phyloP scores from a whole-genome alignment of 1,140 invertebrate genomes.

The Tetraneura akinire region DNA sequence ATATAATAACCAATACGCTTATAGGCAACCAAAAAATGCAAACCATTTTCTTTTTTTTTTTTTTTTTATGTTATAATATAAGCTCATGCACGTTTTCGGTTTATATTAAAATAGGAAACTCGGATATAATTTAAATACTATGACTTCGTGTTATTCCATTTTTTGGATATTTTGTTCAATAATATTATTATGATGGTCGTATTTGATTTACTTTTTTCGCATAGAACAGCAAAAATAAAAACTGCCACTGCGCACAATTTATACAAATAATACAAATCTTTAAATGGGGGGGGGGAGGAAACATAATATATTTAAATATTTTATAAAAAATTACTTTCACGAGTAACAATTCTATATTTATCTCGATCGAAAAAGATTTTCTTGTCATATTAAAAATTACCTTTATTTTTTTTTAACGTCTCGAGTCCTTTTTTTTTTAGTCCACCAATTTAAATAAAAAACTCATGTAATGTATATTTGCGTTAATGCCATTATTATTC shows the following conservation, averaged over 20 bases:
- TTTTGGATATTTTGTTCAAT: background rate
- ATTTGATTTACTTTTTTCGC: slow-evolving; percentile 12
- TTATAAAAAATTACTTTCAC: no score
- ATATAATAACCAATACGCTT: background rate
- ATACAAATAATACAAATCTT: background rate
- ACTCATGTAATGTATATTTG: no score
- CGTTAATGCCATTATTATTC: no score
- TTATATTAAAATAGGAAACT: slow-evolving; percentile 10
- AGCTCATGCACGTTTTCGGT: background rate
- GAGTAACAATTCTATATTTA: no score
- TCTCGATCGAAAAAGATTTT: no score
- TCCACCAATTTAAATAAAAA: no score
- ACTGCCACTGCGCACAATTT: background rate
- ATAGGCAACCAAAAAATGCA: background rate
- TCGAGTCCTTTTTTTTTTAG: no score
- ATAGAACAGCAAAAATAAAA: background rate
- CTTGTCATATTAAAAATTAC: no score
- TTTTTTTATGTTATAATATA: background rate
- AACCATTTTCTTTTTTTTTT: background rate
- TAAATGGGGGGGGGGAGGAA: background rate
- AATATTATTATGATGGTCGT: no score
- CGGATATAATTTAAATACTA: slow-evolving; percentile 14
- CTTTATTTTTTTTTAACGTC: no score
- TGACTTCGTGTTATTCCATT: background rate
- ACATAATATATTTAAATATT: background rate